Evolutionary conservation across 2,888 invertebrate genomes (phyloP).

Genomic region (Griposia aprilina): DNA sequence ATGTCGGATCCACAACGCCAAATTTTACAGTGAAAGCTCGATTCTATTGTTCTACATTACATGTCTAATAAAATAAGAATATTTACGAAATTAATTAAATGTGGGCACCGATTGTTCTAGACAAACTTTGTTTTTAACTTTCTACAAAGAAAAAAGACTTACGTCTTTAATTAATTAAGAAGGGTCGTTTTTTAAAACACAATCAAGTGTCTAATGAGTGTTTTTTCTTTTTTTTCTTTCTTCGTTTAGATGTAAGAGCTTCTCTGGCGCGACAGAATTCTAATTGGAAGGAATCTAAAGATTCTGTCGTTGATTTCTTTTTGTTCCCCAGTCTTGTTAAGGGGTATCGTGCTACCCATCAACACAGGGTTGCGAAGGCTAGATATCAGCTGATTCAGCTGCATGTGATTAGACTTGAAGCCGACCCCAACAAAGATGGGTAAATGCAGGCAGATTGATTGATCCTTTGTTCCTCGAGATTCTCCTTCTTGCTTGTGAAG

Average conservation of each 20-base stretch:
- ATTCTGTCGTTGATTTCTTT: conserved; percentile 60
- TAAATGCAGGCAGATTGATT: neutral
- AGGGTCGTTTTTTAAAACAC: conserved; percentile 73
- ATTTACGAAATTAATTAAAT: conserved; percentile 54
- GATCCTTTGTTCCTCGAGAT: neutral
- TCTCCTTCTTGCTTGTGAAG: neutral
- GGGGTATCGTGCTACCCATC: neutral
- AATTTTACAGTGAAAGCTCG: neutral
- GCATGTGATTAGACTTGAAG: neutral
- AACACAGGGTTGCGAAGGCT: neutral
- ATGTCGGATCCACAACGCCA: neutral
- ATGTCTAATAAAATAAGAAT: conserved; percentile 29
- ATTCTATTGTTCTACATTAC: conserved; percentile 2
- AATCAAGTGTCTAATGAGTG: conserved; percentile 78
- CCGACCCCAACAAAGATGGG: neutral
- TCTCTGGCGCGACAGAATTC: conserved; percentile 65
- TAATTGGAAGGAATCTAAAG: conserved; percentile 69
- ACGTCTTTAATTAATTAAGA: conserved; percentile 81
- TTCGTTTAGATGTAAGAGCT: conserved; percentile 60
- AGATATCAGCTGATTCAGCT: neutral
- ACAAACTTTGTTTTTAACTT: conserved; percentile 78
- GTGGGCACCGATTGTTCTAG: conserved; percentile 12
- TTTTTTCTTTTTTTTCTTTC: conserved; percentile 70
- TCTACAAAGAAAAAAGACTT: conserved; percentile 71
- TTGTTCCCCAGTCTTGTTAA: neutral